Evolutionary conservation across 2,888 invertebrate genomes (phyloP), one percentile per base, ranked within the genome.

Genomic region (Ephialtes manifestator): DNA sequence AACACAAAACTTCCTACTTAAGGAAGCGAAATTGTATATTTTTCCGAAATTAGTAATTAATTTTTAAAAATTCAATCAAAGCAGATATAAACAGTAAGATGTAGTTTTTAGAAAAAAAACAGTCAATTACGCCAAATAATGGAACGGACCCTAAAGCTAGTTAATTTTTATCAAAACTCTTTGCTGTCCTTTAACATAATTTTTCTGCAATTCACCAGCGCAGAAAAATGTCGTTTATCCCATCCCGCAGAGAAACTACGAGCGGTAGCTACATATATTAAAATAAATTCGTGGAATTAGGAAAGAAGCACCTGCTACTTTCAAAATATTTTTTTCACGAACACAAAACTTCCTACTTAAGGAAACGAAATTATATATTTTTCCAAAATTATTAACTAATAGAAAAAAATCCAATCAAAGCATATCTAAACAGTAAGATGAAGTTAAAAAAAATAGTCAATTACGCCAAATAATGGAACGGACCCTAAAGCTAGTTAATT

Each of bases 191-290:
- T 31, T 63, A 15, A 63, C 35, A 18, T 63, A 1, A 35, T 11
- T n/a, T 35, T 35, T n/a, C 15, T 7, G 60, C 31, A 7, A 35
- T 63, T 35, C 60, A 7, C 18, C 15, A 3, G 60, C n/a, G 4
- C 60, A 28, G 60, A 63, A 63, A 63, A 63, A 63, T 63, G 60
- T 63, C 60, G 60, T 63, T n/a, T n/a, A 28, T 55, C 8, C 53
- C 18, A 53, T 53, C 2, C 35, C 60, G 31, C 8, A n/a, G 60
- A 31, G n/a, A 63, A 35, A 31, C 15, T 20, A 35, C 60, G n/a
- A 31, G 4, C 28, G 28, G 13, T n/a, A 15, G 15, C 39, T 8
- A 31, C 20, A 65, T 65, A 43, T 65, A 43, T 65, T 11, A 20
- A 24, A 65, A 65, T 65, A 65, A 65, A 65, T 43, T 65, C 43